These are phyloP conservation scores for Cataglyphis altisquamis DNA, from an alignment of 2,888 invertebrate species.

Conservation along the genomic window DNA sequence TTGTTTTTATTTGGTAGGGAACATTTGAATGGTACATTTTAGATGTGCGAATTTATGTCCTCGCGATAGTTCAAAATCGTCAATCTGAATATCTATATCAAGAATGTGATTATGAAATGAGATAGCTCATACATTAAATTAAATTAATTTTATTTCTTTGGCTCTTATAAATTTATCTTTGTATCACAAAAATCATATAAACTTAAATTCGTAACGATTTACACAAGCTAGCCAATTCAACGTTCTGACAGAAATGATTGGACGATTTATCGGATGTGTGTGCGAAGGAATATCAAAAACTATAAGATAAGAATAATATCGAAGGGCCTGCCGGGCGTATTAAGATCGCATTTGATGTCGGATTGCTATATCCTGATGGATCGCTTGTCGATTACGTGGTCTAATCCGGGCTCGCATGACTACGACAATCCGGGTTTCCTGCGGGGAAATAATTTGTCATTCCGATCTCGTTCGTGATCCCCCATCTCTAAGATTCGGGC, in stretches of 20 bases:
- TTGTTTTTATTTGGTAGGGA: conserved; percentile 38
- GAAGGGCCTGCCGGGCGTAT: conserved; percentile 73
- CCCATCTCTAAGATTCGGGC: conserved; percentile 34
- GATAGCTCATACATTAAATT: neutral
- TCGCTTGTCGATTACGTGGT: conserved; percentile 74
- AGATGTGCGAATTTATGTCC: conserved; percentile 20
- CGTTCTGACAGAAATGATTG: conserved; percentile 30
- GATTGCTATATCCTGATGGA: conserved; percentile 73
- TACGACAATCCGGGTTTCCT: conserved; percentile 68
- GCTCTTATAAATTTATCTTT: neutral
- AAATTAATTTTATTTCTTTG: neutral
- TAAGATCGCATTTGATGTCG: conserved; percentile 75
- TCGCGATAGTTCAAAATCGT: neutral
- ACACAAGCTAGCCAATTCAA: neutral
- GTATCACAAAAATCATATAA: neutral
- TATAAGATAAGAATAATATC: conserved; percentile 62
- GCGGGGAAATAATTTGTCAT: conserved; percentile 73
- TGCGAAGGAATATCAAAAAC: conserved; percentile 54
- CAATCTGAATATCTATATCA: no score
- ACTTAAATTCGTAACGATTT: neutral
- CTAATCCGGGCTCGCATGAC: conserved; percentile 73
- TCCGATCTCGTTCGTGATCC: conserved; percentile 61
- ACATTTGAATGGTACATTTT: conserved; percentile 22
- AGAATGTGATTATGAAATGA: neutral
- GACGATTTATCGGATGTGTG: conserved; percentile 46